Percentiles rank a stretch among this genome's conserved stretches.
These are phyloP conservation scores for Taenaris catops DNA, from an alignment of 2,888 invertebrate species.

Conservation along the genomic window DNA sequence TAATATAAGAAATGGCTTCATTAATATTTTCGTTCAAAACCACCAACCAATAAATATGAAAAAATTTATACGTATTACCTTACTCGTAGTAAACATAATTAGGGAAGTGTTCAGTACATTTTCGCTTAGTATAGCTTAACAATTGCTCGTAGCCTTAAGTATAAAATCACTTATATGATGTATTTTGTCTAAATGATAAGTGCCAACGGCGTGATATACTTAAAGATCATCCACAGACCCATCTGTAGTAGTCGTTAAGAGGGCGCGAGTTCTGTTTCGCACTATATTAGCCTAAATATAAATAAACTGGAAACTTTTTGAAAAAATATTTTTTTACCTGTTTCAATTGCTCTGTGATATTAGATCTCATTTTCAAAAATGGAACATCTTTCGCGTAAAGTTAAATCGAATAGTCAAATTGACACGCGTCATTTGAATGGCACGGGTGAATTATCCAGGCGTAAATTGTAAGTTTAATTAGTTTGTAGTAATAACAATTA, in stretches of 20 bases:
- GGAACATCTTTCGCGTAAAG: constrained; percentile 60
- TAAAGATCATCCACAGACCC: constrained; percentile 34
- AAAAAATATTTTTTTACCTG: constrained; percentile 5
- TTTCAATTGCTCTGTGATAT: constrained; percentile 37
- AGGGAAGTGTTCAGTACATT: too few species aligned
- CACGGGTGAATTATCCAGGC: constrained; percentile 36
- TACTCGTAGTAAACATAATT: too few species aligned
- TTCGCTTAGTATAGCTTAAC: constrained; percentile 1
- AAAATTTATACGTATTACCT: too few species aligned
- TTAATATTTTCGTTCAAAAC: too few species aligned
- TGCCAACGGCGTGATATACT: constrained; percentile 26
- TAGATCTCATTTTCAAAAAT: constrained; percentile 51
- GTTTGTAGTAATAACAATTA: too few species aligned
- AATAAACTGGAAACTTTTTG: constrained; percentile 5
- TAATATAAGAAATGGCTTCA: too few species aligned
- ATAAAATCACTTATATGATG: constrained; percentile 17
- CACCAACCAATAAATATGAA: too few species aligned
- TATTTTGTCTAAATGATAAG: constrained; percentile 24
- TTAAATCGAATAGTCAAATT: constrained; percentile 50
- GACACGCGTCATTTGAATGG: constrained; percentile 62
- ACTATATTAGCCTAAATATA: constrained; percentile 24
- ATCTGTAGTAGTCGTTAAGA: constrained; percentile 63
- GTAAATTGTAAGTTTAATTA: constrained; percentile 56
- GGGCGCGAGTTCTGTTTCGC: constrained; percentile 40
- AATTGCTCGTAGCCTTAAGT: constrained; percentile 7